Conservation (phyloP, 1,140 invertebrate genomes). For the Anagrus nilaparvatae region DNA sequence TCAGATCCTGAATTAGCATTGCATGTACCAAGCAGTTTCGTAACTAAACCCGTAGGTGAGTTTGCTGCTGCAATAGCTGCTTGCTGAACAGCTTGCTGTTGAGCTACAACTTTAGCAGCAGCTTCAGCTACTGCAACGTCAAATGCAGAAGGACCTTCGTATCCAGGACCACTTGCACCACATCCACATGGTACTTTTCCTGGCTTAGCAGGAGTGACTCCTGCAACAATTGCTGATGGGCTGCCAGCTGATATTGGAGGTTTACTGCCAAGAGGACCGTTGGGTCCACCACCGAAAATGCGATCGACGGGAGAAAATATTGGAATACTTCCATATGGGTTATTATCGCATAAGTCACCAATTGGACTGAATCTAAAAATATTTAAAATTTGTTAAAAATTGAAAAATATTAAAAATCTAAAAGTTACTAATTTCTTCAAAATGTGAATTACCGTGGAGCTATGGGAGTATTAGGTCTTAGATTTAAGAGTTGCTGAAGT, state of each 20-base stretch:
- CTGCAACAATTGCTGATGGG: not conserved
- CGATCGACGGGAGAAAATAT: too few relatives aligned
- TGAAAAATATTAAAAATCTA: not conserved
- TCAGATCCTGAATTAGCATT: too few relatives aligned
- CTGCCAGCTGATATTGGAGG: not conserved
- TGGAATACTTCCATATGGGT: too few relatives aligned
- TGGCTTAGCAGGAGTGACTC: conserved; percentile 20
- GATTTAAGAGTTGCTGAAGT: not conserved
- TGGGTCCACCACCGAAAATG: too few relatives aligned
- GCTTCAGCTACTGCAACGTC: not conserved
- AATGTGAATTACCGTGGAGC: not conserved
- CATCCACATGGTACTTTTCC: conserved; percentile 14
- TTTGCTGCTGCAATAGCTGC: not conserved
- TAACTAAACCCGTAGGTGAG: not conserved
- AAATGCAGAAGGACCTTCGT: not conserved
- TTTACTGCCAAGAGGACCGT: too few relatives aligned
- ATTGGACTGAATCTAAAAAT: too few relatives aligned
- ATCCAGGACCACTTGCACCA: conserved; percentile 3
- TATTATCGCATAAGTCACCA: too few relatives aligned
- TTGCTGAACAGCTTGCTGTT: not conserved
- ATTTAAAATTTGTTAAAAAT: not conserved
- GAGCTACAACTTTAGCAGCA: not conserved
- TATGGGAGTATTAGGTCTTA: not conserved
- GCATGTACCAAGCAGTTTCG: not conserved
- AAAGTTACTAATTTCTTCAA: not conserved